Percentiles rank a stretch among this genome's conserved stretches.
phyloP scores from a whole-genome alignment of 1,140 invertebrate species.

The Drosophila ficusphila region DNA sequence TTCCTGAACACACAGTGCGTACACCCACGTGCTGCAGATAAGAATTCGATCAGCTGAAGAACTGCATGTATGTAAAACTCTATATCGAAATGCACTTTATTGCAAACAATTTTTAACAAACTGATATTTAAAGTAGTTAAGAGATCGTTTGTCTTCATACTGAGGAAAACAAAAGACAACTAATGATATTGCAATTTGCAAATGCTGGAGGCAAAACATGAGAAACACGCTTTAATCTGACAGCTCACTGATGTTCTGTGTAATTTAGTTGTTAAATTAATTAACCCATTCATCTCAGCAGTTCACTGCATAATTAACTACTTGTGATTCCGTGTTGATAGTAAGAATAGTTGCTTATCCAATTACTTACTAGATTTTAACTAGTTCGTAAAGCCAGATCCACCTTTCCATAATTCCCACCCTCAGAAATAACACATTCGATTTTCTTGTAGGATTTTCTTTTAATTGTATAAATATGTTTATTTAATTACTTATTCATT shows the following conservation, averaged over 20 bases:
- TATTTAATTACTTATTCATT: slow-evolving; percentile 74
- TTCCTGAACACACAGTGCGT: slow-evolving; percentile 30
- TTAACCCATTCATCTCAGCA: not conserved
- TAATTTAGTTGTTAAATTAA: slow-evolving; percentile 8
- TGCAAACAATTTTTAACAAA: too few relatives aligned
- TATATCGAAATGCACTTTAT: too few relatives aligned
- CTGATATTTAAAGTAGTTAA: too few relatives aligned
- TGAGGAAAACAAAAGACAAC: too few relatives aligned
- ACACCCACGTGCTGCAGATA: slow-evolving; percentile 33
- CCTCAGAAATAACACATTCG: not conserved
- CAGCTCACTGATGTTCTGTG: slow-evolving; percentile 2
- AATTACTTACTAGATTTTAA: too few relatives aligned
- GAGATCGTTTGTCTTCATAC: too few relatives aligned
- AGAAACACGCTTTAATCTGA: slow-evolving; percentile 6
- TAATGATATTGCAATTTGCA: too few relatives aligned
- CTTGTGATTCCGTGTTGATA: not conserved
- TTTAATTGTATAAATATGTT: slow-evolving; percentile 80
- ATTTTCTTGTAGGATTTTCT: slow-evolving; percentile 27
- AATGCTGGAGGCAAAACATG: too few relatives aligned
- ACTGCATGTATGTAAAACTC: too few relatives aligned
- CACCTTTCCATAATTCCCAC: too few relatives aligned
- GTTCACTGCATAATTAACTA: not conserved
- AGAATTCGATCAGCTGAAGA: not conserved
- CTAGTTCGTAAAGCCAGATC: too few relatives aligned
- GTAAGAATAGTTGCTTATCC: too few relatives aligned